A percentile compares a stretch with the other conserved stretches of the same genome.
phyloP scores from a whole-genome alignment of 2,888 invertebrate genomes.

The Xestia xanthographa region DNA sequence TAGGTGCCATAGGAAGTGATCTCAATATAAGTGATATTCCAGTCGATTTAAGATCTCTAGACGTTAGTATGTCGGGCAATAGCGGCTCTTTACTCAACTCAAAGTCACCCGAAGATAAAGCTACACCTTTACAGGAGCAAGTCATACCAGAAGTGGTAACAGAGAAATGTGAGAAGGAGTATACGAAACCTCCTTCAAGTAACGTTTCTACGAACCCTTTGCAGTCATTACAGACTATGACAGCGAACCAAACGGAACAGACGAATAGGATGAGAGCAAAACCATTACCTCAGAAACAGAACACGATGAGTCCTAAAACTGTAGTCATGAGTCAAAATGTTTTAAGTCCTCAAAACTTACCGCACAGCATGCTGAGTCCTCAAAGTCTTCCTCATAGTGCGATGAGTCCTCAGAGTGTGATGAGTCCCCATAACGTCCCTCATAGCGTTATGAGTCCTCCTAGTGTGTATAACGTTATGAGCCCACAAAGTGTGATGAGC shows the following conservation, averaged over 20 bases:
- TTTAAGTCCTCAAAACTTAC: constrained; percentile 84
- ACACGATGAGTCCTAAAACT: constrained; percentile 82
- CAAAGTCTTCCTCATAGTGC: constrained; percentile 87
- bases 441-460: constrained; percentile 87
- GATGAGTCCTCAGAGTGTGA: constrained; percentile 87
- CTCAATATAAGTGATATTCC: constrained; percentile 91
- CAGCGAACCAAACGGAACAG: constrained; percentile 84
- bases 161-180: constrained; percentile 82
- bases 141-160: constrained; percentile 82
- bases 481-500: constrained; percentile 88
- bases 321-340: constrained; percentile 85
- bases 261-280: constrained; percentile 83
- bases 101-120: constrained; percentile 86
- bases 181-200: constrained; percentile 75
- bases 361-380: constrained; percentile 87
- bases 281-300: constrained; percentile 83
- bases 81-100: constrained; percentile 85
- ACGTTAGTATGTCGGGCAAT: constrained; percentile 90
- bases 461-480: constrained; percentile 86
- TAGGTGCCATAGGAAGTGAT: constrained; percentile 91
- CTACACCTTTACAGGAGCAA: constrained; percentile 83
- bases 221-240: constrained; percentile 86
- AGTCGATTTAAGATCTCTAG: constrained; percentile 90
- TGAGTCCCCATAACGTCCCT: constrained; percentile 84
- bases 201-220: constrained; percentile 80